A percentile compares a stretch with the other conserved stretches of the same genome.
Conservation (phyloP, 2,888 invertebrate species). For the Heteromyza rotundicornis region DNA sequence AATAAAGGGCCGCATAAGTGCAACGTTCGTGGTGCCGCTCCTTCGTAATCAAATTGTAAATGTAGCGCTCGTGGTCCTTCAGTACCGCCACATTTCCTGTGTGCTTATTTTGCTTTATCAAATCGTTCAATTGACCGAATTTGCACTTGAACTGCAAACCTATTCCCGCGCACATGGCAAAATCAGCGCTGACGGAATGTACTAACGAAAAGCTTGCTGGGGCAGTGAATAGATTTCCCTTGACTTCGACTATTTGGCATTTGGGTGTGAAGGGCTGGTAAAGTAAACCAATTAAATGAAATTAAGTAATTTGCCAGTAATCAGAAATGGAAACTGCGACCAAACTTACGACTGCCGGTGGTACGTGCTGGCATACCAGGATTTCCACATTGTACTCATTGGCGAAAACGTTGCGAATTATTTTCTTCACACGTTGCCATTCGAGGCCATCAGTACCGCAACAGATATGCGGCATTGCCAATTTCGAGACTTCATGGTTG, state of each 20-base stretch:
- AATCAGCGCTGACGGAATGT: constrained; percentile 68
- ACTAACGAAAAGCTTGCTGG: constrained; percentile 64
- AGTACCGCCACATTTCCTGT: constrained; percentile 65
- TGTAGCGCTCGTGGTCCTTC: constrained; percentile 60
- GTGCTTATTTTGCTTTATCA: constrained; percentile 51
- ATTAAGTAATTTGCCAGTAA: too few relatives aligned
- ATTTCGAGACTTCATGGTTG: constrained; percentile 63
- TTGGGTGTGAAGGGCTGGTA: constrained; percentile 32
- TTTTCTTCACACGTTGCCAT: constrained; percentile 66
- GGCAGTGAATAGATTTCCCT: constrained; percentile 65
- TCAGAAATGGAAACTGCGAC: too few relatives aligned
- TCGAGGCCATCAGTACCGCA: constrained; percentile 69
- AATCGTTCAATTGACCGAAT: constrained; percentile 50
- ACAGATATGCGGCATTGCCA: constrained; percentile 71
- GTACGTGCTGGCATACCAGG: constrained; percentile 46
- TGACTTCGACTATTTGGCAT: constrained; percentile 59
- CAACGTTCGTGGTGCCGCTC: constrained; percentile 64
- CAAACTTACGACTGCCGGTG: constrained; percentile 28
- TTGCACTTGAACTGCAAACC: constrained; percentile 62
- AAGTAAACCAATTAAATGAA: too few relatives aligned
- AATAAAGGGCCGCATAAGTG: constrained; percentile 63
- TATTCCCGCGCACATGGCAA: constrained; percentile 67
- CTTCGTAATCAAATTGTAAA: constrained; percentile 71
- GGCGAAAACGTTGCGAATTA: constrained; percentile 47
- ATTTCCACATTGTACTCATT: constrained; percentile 51